A percentile compares a stretch with the other conserved stretches of the same genome.
Conservation (phyloP, 2,113 vertebrate species). For the Hippocampus guttulatus region DNA sequence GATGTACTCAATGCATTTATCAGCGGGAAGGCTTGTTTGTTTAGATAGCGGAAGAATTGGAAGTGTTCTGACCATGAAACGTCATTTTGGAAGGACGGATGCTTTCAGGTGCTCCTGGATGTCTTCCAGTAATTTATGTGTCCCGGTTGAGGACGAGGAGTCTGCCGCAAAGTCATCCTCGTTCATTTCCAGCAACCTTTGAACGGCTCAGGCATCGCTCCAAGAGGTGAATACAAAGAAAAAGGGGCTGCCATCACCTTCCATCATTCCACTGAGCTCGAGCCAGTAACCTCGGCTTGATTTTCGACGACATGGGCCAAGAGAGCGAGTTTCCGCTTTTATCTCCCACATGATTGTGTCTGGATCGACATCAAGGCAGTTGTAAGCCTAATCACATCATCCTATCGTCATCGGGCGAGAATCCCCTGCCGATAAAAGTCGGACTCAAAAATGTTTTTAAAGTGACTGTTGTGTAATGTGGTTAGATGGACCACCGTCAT, state of each 20-base stretch:
- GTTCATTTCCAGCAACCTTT: neutral
- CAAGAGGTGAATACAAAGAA: conserved; percentile 33
- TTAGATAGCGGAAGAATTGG: neutral
- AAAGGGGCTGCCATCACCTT: conserved; percentile 29
- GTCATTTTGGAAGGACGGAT: neutral
- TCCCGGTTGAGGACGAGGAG: neutral
- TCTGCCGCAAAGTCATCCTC: neutral
- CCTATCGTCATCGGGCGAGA: neutral
- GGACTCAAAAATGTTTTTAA: neutral
- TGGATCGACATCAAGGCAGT: neutral
- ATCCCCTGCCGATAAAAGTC: neutral
- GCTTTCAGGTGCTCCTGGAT: neutral
- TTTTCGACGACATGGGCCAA: neutral
- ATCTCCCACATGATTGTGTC: neutral
- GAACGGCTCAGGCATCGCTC: conserved; percentile 22
- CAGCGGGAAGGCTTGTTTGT: too few species aligned
- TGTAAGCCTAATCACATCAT: neutral
- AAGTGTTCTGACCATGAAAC: neutral
- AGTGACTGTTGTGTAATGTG: too few species aligned
- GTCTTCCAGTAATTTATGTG: neutral
- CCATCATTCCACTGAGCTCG: conserved; percentile 53
- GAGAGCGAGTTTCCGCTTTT: neutral
- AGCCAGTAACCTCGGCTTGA: conserved; percentile 4
- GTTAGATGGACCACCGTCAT: too few species aligned
- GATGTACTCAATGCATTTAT: too few species aligned